phyloP scores from a whole-genome alignment of 64 coral and sea anemone species.

The Porites lutea region DNA sequence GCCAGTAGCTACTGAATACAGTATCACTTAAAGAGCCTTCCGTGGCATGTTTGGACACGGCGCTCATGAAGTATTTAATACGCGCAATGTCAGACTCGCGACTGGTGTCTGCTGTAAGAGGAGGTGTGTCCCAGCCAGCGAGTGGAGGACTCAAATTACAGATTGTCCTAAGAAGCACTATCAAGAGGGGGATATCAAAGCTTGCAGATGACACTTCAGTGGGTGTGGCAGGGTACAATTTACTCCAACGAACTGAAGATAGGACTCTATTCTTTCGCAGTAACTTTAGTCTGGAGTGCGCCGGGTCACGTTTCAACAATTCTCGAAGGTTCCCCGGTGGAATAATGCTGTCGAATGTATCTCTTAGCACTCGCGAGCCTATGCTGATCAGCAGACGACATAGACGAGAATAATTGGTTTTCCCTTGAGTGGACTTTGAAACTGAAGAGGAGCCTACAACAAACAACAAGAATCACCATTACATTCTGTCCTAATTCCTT shows the following conservation, averaged over 20 bases:
- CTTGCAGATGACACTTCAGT: constrained; percentile 44
- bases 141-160: constrained; percentile 26
- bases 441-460: not conserved
- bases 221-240: constrained; percentile 43
- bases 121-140: constrained; percentile 52
- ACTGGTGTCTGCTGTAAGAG: not conserved
- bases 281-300: not conserved
- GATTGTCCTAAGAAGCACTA: constrained; percentile 49
- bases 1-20: no score
- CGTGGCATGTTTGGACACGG: no score
- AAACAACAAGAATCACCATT: no score
- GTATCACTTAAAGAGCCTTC: no score
- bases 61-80: no score
- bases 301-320: not conserved
- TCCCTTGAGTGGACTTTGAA: not conserved
- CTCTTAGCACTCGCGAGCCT: constrained; percentile 47
- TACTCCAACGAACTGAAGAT: constrained; percentile 54
- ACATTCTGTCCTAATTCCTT: no score
- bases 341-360: constrained; percentile 39
- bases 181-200: constrained; percentile 52
- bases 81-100: no score
- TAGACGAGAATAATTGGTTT: constrained; percentile 37
- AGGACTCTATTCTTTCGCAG: constrained; percentile 27
- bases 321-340: constrained; percentile 41
- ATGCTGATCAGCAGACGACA: constrained; percentile 41